These are phyloP conservation scores for Hylyphantes graminicola DNA, from an alignment of 1,140 invertebrate species.

Conservation along the genomic window DNA sequence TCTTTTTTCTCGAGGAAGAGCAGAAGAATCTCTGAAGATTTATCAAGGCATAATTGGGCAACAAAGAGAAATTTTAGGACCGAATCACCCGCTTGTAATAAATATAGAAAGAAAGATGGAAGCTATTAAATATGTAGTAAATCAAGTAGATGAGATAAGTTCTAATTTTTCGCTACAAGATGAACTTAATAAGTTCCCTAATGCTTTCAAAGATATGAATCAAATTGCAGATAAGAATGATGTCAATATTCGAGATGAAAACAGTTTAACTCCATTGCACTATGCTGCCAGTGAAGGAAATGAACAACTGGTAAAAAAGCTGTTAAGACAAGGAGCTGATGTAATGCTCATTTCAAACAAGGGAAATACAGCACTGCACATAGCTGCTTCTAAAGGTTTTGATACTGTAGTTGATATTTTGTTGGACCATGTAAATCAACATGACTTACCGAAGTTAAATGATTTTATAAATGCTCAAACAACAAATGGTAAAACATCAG, in stretches of 20 bases:
- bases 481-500: neutral
- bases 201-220: neutral
- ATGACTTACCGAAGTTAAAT: neutral
- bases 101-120: conserved; percentile 14
- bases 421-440: neutral
- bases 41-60: conserved; percentile 24
- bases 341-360: conserved; percentile 65
- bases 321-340: conserved; percentile 63
- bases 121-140: neutral
- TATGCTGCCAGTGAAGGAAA: conserved; percentile 64
- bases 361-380: conserved; percentile 33
- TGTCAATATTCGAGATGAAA: conserved; percentile 30
- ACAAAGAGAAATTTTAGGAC: conserved; percentile 20
- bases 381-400: conserved; percentile 48
- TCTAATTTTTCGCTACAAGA: neutral
- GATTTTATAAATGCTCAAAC: conserved; percentile 38
- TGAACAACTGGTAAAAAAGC: conserved; percentile 64
- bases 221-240: neutral
- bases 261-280: conserved; percentile 44
- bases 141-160: neutral
- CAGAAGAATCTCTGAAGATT: neutral
- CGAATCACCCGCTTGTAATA: conserved; percentile 4
- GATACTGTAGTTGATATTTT: conserved; percentile 36
- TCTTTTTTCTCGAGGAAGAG: conserved; percentile 35
- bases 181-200: neutral